Evolutionary conservation across 2,113 vertebrate genomes (phyloP).

Genomic region (Myanophis thanlyinensis): DNA sequence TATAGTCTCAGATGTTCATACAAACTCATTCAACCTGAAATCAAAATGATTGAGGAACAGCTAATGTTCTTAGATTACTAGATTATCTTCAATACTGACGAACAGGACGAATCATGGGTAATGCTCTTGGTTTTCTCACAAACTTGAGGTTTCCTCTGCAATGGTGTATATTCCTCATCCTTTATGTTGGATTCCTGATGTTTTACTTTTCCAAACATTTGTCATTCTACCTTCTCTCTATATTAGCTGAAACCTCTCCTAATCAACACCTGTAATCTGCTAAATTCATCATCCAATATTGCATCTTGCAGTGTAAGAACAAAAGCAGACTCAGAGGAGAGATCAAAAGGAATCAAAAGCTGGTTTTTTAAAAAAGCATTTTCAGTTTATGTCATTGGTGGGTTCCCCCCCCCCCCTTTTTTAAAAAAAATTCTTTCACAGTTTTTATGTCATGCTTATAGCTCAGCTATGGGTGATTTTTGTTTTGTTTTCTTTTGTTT

Average conservation of each 20-base stretch:
- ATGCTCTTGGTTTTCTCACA: background rate
- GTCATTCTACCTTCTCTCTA: conserved; percentile 24
- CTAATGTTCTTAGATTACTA: background rate
- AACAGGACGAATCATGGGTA: background rate
- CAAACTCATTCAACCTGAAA: background rate
- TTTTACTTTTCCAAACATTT: background rate
- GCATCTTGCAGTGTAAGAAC: background rate
- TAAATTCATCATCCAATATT: conserved; percentile 50
- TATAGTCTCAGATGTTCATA: too few relatives aligned
- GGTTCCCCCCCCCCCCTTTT: background rate
- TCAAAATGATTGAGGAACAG: background rate
- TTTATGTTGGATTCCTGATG: background rate
- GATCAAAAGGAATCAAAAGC: conserved; percentile 34
- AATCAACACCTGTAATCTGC: conserved; percentile 55
- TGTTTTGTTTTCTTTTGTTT: background rate
- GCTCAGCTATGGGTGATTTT: conserved; percentile 28
- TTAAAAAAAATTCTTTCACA: conserved; percentile 39
- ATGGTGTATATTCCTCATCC: background rate
- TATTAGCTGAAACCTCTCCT: background rate
- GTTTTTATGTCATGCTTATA: conserved; percentile 41
- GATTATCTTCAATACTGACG: background rate
- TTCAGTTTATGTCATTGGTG: conserved; percentile 32
- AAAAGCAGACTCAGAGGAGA: background rate
- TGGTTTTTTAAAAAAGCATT: conserved; percentile 24
- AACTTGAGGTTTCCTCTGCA: background rate